Conservation (phyloP, 2,888 invertebrate species). For the Amiota mariae region DNA sequence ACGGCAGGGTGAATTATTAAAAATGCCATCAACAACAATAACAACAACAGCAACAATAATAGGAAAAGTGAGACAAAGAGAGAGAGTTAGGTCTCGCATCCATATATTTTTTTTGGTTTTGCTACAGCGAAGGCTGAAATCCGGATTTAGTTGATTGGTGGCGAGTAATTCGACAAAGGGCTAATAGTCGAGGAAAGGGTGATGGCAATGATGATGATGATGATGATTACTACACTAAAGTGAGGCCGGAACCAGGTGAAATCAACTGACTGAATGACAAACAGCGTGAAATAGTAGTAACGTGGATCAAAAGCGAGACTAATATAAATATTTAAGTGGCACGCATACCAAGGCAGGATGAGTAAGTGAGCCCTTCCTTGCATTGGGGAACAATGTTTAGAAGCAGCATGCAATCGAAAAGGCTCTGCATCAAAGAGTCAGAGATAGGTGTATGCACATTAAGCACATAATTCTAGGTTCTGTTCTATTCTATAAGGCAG, state of each 20-base stretch:
- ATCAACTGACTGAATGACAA: neutral
- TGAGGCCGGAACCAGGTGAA: constrained; percentile 19
- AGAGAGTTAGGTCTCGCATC: neutral
- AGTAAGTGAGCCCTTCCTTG: too few relatives aligned
- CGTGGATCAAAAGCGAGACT: neutral
- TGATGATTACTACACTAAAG: neutral
- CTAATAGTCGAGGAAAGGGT: neutral
- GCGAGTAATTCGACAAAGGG: too few relatives aligned
- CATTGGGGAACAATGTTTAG: too few relatives aligned
- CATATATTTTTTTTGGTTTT: neutral
- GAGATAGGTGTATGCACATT: neutral
- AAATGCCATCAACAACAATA: constrained; percentile 3
- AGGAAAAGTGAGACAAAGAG: too few relatives aligned
- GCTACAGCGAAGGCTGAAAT: neutral
- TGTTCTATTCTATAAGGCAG: neutral
- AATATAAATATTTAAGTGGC: neutral
- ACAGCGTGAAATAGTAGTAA: neutral
- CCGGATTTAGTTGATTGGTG: neutral
- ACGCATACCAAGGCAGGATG: too few relatives aligned
- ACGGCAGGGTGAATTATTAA: constrained; percentile 16
- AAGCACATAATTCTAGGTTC: constrained; percentile 15
- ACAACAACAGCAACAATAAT: neutral
- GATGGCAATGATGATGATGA: neutral
- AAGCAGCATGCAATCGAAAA: too few relatives aligned
- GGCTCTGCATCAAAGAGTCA: neutral